Evolutionary conservation across 2,888 invertebrate genomes (phyloP), one percentile per base, ranked within the genome.

Genomic region (Cephus runcator): DNA sequence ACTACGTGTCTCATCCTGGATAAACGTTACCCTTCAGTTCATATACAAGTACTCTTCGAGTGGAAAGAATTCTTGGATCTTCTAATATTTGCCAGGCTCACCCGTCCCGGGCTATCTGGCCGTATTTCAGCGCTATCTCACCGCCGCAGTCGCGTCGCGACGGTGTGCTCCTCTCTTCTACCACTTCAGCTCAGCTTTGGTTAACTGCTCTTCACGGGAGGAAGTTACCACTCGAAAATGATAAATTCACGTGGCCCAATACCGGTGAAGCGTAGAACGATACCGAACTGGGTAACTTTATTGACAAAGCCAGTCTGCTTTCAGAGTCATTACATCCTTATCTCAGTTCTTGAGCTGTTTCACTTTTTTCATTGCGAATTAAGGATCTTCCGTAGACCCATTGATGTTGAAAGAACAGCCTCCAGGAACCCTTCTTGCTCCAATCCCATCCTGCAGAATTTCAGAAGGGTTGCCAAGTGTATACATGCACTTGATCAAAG

Each of bases 121-220:
- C 77, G 80, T 83, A 85, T 83, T 85, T 85, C 81, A 86, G 74
- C 83, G 81, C 76, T 87, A 87, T 87, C 85, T 83, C 73, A 81
- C 71, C 73, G 78, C 76, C 74, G 76, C 85, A 80, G 81, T 75
- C 85, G 40, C 76, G 75, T 77, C 76, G 40, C 56, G 56, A 56
- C 56, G 56, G 6, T 23, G 2, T 23, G 56, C 56, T 23, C 2
- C 56, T 56, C 78, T 81, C 78, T 80, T 73, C 73, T 74, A 75
- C 79, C 82, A 84, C 81, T 82, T 77, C 78, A 79, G 75, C 75
- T 34, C 33, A 40, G n/a, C 75, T 56, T 56, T 6, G 56, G 56
- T 56, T 56, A 23, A 31, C 71, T 30, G 71, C 31, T 34, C 71
- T 71, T 71, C 31, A 23, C 15, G 9, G 6, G 31, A 75, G 71